Conservation (phyloP, 2,113 vertebrate genomes). For the Ceyx cyanopectus region DNA sequence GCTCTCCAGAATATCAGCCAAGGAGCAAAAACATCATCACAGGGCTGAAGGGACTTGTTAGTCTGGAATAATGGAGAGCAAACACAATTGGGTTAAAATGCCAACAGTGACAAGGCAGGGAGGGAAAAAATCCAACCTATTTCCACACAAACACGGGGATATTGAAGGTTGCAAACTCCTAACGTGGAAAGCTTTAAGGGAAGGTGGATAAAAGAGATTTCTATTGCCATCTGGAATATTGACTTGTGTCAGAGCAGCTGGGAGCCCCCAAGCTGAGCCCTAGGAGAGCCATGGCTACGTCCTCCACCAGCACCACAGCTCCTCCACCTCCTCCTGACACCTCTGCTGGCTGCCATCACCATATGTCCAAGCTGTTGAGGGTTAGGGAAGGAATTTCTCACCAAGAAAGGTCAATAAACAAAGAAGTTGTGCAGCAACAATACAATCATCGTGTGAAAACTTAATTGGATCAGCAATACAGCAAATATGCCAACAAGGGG, state of each 20-base stretch:
- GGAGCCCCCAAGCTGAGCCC: not conserved
- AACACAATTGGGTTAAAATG: not conserved
- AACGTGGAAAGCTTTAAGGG: not conserved
- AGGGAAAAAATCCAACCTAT: not conserved
- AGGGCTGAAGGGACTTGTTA: not conserved
- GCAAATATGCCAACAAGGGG: slow-evolving; percentile 24
- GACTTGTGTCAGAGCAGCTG: not conserved
- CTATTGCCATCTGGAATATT: not conserved
- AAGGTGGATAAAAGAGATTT: not conserved
- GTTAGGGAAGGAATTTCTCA: slow-evolving; percentile 1
- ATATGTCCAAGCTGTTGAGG: slow-evolving; percentile 33
- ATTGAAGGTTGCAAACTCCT: not conserved
- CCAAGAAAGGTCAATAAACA: slow-evolving; percentile 54
- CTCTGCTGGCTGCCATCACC: not conserved
- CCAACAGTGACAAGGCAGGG: not conserved
- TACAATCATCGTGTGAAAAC: slow-evolving; percentile 45
- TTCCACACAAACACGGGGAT: not conserved
- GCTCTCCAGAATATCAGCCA: not conserved
- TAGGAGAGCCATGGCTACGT: not conserved
- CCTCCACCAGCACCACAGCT: not conserved
- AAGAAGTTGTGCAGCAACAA: slow-evolving; percentile 45
- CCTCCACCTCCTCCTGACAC: not conserved
- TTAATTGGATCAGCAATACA: slow-evolving; percentile 61
- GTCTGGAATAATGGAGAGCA: not conserved
- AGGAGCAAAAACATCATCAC: not conserved